A percentile compares a stretch with the other conserved stretches of the same genome.
These are phyloP conservation scores for Gasteruption jaculator DNA, from an alignment of 2,888 invertebrate species.

Conservation along the genomic window DNA sequence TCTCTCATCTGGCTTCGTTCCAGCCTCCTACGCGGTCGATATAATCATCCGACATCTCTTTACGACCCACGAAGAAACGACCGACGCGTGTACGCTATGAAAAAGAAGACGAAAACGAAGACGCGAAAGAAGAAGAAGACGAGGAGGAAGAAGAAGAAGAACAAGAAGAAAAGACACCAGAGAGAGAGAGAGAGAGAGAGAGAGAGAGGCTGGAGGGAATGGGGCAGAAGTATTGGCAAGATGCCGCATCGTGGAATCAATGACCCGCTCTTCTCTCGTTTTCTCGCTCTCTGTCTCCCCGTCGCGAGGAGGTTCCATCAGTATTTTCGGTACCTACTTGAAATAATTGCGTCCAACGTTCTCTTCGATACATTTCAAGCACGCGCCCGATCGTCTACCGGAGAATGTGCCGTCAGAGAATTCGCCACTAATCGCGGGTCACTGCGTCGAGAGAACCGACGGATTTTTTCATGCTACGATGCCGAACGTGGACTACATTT, in stretches of 20 bases:
- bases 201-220: slow-evolving; percentile 42
- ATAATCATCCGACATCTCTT: slow-evolving; percentile 41
- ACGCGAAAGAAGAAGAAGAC: slow-evolving; percentile 2
- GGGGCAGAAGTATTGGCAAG: slow-evolving; percentile 31
- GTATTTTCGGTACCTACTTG: slow-evolving; percentile 34
- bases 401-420: too few species aligned
- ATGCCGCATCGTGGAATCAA: too few species aligned
- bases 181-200: slow-evolving; percentile 16
- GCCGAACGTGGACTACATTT: too few species aligned
- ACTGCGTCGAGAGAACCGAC: too few species aligned
- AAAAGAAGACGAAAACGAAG: slow-evolving; percentile 1
- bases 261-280: slow-evolving; percentile 5
- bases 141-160: slow-evolving; percentile 10
- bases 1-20: too few species aligned
- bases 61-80: slow-evolving; percentile 18
- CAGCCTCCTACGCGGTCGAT: slow-evolving; percentile 48
- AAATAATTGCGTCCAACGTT: slow-evolving; percentile 24
- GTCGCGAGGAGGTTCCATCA: slow-evolving; percentile 20
- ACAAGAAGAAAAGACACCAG: slow-evolving; percentile 5
- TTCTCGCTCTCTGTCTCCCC: neutral
- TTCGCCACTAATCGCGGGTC: too few species aligned
- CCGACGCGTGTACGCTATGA: too few species aligned
- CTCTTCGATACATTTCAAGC: slow-evolving; percentile 17
- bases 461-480: too few species aligned
- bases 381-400: slow-evolving; percentile 14